Evolutionary conservation across 2,113 vertebrate species (phyloP).

Genomic region (Numenius arquata): DNA sequence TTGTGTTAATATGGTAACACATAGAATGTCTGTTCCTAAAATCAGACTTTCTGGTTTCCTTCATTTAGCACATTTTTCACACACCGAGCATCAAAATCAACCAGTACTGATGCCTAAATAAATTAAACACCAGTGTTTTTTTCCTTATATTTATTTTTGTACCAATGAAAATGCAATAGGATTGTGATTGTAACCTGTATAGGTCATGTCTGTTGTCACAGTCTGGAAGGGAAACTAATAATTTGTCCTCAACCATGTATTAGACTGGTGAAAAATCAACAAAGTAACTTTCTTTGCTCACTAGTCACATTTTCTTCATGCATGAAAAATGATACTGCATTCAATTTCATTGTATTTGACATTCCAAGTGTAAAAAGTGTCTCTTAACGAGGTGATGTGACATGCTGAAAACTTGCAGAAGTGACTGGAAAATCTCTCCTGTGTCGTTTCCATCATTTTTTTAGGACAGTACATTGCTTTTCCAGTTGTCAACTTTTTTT

Average conservation of each 20-base stretch:
- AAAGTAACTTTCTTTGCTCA: not conserved
- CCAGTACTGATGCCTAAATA: not conserved
- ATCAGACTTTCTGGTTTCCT: not conserved
- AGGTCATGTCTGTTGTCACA: not conserved
- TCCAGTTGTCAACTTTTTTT: not conserved
- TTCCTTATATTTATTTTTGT: not conserved
- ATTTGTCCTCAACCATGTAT: not conserved
- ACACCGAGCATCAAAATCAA: not conserved
- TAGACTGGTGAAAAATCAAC: not conserved
- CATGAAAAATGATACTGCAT: not conserved
- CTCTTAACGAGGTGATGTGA: not conserved
- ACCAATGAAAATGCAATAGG: not conserved
- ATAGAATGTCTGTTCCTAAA: not conserved
- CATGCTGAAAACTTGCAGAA: not conserved
- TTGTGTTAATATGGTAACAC: not conserved
- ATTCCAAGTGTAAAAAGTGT: not conserved
- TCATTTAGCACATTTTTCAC: not conserved
- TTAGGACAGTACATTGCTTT: not conserved
- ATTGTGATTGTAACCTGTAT: not conserved
- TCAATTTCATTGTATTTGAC: not conserved
- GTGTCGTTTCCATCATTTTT: not conserved
- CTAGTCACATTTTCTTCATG: not conserved
- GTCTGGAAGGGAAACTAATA: not conserved
- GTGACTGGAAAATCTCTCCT: not conserved
- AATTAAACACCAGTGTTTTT: not conserved